phyloP scores from a whole-genome alignment of 2,113 vertebrate species.

The Piprites chloris region DNA sequence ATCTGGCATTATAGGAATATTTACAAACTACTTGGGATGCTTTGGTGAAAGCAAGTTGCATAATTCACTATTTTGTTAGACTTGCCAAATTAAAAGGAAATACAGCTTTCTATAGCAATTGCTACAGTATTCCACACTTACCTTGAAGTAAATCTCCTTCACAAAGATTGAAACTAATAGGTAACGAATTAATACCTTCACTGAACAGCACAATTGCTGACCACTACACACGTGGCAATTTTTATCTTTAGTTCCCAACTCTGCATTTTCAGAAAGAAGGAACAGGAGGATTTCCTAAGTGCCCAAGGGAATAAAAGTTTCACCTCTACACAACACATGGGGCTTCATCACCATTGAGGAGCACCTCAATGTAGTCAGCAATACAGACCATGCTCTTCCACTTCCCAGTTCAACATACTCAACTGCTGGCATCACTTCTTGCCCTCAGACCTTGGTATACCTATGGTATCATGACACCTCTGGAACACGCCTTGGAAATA shows the following conservation, averaged over 20 bases:
- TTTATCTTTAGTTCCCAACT: neutral
- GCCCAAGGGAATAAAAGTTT: neutral
- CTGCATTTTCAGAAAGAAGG: neutral
- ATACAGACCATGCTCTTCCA: neutral
- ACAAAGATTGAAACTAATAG: neutral
- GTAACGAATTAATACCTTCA: neutral
- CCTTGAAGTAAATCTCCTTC: neutral
- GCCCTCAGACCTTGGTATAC: neutral
- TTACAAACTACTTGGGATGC: neutral
- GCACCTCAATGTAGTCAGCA: neutral
- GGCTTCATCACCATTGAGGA: neutral
- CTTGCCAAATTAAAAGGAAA: neutral
- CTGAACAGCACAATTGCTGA: neutral
- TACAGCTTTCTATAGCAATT: neutral
- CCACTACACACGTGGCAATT: neutral
- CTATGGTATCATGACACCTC: neutral
- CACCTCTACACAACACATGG: neutral
- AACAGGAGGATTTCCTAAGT: neutral
- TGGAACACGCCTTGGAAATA: neutral
- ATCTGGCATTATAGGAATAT: constrained; percentile 24
- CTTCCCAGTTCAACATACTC: neutral
- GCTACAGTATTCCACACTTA: neutral
- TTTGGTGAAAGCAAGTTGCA: constrained; percentile 4
- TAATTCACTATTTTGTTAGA: constrained; percentile 27
- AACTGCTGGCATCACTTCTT: neutral